Evolutionary conservation across 2,888 invertebrate species (phyloP).

Genomic region (Loripinus fragilis): DNA sequence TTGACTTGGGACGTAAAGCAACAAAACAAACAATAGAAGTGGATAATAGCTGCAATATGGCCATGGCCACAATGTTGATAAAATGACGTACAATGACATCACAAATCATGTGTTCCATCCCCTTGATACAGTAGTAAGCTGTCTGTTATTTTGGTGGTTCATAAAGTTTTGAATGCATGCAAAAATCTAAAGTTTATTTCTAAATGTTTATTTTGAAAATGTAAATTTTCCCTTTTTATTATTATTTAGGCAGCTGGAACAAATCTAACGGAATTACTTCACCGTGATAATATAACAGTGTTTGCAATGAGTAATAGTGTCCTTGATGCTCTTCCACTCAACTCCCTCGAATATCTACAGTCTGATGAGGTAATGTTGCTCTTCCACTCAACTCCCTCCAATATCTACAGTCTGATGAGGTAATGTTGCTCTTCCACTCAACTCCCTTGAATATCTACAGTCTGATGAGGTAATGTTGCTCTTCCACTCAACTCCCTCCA

Average conservation of each 20-base stretch:
- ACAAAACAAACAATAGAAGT: no score
- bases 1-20: no score
- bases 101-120: no score
- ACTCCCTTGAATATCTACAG: slow-evolving; percentile 66
- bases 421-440: slow-evolving; percentile 66
- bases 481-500: slow-evolving; percentile 66
- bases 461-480: slow-evolving; percentile 62
- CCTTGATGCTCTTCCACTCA: slow-evolving; percentile 66
- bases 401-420: slow-evolving; percentile 62
- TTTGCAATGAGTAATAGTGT: slow-evolving; percentile 73
- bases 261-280: slow-evolving; percentile 46
- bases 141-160: no score
- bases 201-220: no score
- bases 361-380: slow-evolving; percentile 62
- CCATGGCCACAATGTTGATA: no score
- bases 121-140: no score
- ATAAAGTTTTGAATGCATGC: no score
- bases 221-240: no score
- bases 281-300: slow-evolving; percentile 65
- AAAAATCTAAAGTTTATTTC: no score
- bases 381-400: slow-evolving; percentile 66
- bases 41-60: no score
- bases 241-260: slow-evolving; percentile 61
- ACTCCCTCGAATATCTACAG: slow-evolving; percentile 66
- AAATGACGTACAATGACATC: no score